Conservation (phyloP, 1,140 invertebrate species). For the Wiebesia pumilae region DNA sequence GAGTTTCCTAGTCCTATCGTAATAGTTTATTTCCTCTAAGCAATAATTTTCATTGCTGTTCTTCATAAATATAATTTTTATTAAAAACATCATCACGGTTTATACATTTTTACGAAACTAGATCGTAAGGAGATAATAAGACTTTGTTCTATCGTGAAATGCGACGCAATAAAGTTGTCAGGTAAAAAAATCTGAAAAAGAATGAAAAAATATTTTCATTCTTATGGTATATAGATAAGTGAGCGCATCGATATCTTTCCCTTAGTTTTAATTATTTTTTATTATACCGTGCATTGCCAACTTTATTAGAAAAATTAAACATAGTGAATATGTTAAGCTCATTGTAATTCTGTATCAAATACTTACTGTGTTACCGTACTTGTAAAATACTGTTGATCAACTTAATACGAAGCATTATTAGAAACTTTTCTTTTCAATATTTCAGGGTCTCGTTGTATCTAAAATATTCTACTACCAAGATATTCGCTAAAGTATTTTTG, state of each 20-base stretch:
- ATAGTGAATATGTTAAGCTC: not conserved
- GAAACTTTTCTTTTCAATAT: too few species aligned
- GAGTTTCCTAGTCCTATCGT: not conserved
- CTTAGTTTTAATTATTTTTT: not conserved
- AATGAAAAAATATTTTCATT: not conserved
- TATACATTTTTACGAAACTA: not conserved
- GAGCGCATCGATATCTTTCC: not conserved
- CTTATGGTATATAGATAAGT: not conserved
- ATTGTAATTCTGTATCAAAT: not conserved
- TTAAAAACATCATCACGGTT: not conserved
- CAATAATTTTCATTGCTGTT: not conserved
- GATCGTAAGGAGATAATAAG: not conserved
- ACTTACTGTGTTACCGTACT: not conserved
- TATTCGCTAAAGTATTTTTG: too few species aligned
- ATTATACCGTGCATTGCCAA: not conserved
- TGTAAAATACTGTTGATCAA: not conserved
- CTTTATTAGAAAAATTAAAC: not conserved
- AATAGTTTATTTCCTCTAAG: not conserved
- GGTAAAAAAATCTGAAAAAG: not conserved
- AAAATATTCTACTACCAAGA: not conserved
- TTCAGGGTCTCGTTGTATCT: not conserved
- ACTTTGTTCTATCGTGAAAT: not conserved
- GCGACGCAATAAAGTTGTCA: not conserved
- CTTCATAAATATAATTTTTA: too few species aligned
- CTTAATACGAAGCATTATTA: not conserved